phyloP scores from a whole-genome alignment of 2,797 vertebrate genomes.

The Hyperoplus lanceolatus region DNA sequence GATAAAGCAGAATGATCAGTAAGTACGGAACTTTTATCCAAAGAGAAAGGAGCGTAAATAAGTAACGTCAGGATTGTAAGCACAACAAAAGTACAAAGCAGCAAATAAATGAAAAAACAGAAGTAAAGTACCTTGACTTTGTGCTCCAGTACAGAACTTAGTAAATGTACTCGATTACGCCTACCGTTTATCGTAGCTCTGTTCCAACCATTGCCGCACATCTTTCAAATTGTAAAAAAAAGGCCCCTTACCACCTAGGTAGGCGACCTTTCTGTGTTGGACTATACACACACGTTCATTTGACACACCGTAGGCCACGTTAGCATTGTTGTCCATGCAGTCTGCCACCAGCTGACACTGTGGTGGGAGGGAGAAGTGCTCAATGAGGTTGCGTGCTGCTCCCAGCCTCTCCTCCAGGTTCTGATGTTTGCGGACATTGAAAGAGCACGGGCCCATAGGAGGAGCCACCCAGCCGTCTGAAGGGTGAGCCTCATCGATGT shows the following conservation, averaged over 20 bases:
- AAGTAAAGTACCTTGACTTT: neutral
- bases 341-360: slow-evolving; percentile 96
- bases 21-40: too few relatives aligned
- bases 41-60: neutral
- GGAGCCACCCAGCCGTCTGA: slow-evolving; percentile 96
- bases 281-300: slow-evolving; percentile 97
- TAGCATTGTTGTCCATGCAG: slow-evolving; percentile 98
- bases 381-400: slow-evolving; percentile 91
- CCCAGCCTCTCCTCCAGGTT: slow-evolving; percentile 93
- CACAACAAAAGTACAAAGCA: neutral
- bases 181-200: slow-evolving; percentile 91
- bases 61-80: neutral
- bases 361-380: slow-evolving; percentile 92
- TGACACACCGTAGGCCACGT: slow-evolving; percentile 95
- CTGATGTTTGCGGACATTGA: slow-evolving; percentile 92
- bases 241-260: slow-evolving; percentile 95
- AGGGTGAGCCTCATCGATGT: slow-evolving; percentile 98
- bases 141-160: neutral
- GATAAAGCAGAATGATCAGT: neutral
- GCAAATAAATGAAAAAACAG: neutral
- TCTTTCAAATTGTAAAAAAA: slow-evolving; percentile 96
- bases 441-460: slow-evolving; percentile 88
- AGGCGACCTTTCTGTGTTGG: slow-evolving; percentile 93
- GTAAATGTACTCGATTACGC: slow-evolving; percentile 33
- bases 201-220: slow-evolving; percentile 93